These are phyloP conservation scores for Calliopum simillimum DNA, from an alignment of 2,888 invertebrate genomes.

Conservation along the genomic window DNA sequence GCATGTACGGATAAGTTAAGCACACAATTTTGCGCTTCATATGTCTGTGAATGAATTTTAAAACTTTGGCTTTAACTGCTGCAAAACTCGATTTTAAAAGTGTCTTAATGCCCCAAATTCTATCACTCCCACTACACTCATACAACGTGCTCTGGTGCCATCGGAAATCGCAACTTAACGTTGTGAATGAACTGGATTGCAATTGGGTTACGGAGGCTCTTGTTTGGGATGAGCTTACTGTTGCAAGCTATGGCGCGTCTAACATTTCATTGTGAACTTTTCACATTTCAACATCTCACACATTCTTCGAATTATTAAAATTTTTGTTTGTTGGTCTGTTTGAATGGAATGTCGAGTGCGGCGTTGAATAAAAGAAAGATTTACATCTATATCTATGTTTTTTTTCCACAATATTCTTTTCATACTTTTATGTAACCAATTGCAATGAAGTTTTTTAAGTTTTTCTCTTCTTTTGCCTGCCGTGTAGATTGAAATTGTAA, in stretches of 20 bases:
- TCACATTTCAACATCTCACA: constrained; percentile 36
- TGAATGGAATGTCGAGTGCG: constrained; percentile 16
- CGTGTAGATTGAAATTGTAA: constrained; percentile 18
- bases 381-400: constrained; percentile 29
- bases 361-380: constrained; percentile 27
- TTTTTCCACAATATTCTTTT: neutral
- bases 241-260: neutral
- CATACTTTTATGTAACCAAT: neutral
- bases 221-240: neutral
- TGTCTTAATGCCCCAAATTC: neutral
- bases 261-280: constrained; percentile 33
- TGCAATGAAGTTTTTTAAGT: neutral
- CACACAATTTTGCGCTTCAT: constrained; percentile 40
- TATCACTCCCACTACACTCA: neutral
- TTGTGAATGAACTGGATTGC: constrained; percentile 24
- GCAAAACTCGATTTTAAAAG: neutral
- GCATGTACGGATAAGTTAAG: constrained; percentile 15
- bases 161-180: constrained; percentile 43
- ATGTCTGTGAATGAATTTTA: constrained; percentile 19
- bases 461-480: constrained; percentile 5
- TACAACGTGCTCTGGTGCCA: constrained; percentile 21
- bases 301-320: constrained; percentile 37
- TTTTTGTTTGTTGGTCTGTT: constrained; percentile 22
- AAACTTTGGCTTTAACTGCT: constrained; percentile 26
- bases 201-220: neutral